Evolutionary conservation across 2,797 vertebrate species (phyloP), one percentile per base, ranked within the genome.

Genomic region (Scolopax bukidnonensis): DNA sequence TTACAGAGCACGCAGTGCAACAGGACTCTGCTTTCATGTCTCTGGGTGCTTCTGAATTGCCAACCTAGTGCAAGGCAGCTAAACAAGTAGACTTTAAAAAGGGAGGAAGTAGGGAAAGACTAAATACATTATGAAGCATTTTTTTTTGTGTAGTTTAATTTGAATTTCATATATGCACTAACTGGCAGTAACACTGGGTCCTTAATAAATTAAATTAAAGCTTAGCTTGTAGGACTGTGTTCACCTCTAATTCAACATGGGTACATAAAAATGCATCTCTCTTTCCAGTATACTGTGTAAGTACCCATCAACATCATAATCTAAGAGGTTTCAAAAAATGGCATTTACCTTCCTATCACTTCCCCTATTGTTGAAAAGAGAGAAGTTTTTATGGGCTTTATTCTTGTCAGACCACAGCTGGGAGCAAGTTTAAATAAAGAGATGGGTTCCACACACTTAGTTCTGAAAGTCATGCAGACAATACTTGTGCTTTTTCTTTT

Each of bases 381-480:
- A 41, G 10, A 59, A 61, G 20, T 65, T 76, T 47, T 76, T 47
- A 30, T 16, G 19, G 41, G 5, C 41, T 60, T 47, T 76, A 76
- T 24, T 32, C 70, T 50, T 70, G 12, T 10, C 40, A 65, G 18
- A 57, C 6, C 25, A 51, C 19, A 78, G 27, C 32, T 71, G 53
- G 30, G 16, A 24, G 47, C 18, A 67, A 63, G 48, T 63, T 50
- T 28, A 28, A 45, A 25, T 50, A n/a, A 74, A 56, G 48, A 61
- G 27, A 16, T 33, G 20, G 20, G 16, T 70, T 71, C 41, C 23
- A 12, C 23, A 12, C 32, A 9, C 47, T 70, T 59, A 15, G 45
- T 65, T 65, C 40, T 17, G 33, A 48, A 82, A 71, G 54, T 16
- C 53, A 43, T 0, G 1, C 0, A 0, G 24, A 32, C 12, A 65